phyloP scores from a whole-genome alignment of 2,797 vertebrate genomes.

The Gallinago solitaria region DNA sequence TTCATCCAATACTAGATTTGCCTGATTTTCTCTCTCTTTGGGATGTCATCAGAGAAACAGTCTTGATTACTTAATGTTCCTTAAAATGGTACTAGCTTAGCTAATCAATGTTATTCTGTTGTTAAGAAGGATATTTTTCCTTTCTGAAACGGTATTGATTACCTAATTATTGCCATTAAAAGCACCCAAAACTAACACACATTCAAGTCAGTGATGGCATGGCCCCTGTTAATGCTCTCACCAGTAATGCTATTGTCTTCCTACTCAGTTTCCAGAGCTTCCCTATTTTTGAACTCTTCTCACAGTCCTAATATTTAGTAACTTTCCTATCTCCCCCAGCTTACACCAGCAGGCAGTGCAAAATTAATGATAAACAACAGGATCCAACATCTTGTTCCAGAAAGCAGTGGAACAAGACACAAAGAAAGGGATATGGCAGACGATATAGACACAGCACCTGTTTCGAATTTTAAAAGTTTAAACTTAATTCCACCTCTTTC shows the following conservation, averaged over 20 bases:
- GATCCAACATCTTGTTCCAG: neutral
- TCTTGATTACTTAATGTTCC: conserved; percentile 55
- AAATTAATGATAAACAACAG: neutral
- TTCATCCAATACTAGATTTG: neutral
- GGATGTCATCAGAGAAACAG: conserved; percentile 8
- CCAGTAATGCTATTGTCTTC: neutral
- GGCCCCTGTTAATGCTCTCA: neutral
- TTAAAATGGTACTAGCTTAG: conserved; percentile 41
- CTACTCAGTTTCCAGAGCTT: neutral
- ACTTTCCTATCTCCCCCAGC: neutral
- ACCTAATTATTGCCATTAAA: conserved; percentile 60
- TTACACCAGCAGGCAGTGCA: neutral
- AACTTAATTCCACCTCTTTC: conserved; percentile 17
- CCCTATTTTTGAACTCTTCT: neutral
- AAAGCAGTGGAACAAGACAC: neutral
- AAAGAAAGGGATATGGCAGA: neutral
- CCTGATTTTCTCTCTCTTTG: conserved; percentile 23
- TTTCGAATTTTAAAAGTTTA: neutral
- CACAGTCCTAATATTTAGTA: neutral
- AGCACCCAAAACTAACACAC: conserved; percentile 9
- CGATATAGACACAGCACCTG: neutral
- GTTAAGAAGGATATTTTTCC: conserved; percentile 53
- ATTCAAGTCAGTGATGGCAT: neutral
- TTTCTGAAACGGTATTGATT: conserved; percentile 64
- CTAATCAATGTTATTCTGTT: conserved; percentile 59